Evolutionary conservation across 2,113 vertebrate genomes (phyloP).

Genomic region (Otocyon megalotis): DNA sequence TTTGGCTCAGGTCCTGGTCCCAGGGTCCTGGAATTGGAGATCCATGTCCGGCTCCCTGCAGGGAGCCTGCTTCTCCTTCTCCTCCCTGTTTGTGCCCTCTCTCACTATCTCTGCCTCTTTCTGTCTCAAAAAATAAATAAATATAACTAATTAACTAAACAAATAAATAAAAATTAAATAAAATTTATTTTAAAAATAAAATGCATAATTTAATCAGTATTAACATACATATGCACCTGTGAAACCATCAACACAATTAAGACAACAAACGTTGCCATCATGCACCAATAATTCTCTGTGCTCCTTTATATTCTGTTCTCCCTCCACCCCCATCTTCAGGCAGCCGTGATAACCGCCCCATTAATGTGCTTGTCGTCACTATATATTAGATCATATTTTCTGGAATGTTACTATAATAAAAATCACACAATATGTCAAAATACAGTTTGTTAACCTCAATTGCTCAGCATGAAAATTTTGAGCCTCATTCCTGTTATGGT

Average conservation of each 20-base stretch:
- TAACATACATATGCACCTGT: not conserved
- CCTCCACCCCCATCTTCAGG: not conserved
- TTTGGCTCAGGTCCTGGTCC: too few relatives aligned
- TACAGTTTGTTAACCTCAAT: not conserved
- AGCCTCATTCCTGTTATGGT: not conserved
- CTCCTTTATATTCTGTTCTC: not conserved
- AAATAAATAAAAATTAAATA: too few relatives aligned
- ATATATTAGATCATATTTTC: not conserved
- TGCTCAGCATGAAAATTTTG: not conserved
- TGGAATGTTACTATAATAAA: not conserved
- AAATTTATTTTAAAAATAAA: not conserved
- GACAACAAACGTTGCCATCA: not conserved
- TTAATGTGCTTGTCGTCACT: not conserved
- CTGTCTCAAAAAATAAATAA: too few relatives aligned
- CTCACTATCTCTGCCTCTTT: too few relatives aligned
- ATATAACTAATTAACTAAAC: too few relatives aligned
- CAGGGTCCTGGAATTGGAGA: too few relatives aligned
- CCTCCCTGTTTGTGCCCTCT: too few relatives aligned
- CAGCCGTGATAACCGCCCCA: too few relatives aligned
- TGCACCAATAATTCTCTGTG: not conserved
- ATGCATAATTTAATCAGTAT: not conserved
- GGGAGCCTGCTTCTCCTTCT: too few relatives aligned
- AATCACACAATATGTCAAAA: not conserved
- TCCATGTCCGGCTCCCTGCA: too few relatives aligned
- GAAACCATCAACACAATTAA: not conserved